These are phyloP conservation scores for Gibbula magus DNA, from an alignment of 2,888 invertebrate genomes.

Conservation along the genomic window DNA sequence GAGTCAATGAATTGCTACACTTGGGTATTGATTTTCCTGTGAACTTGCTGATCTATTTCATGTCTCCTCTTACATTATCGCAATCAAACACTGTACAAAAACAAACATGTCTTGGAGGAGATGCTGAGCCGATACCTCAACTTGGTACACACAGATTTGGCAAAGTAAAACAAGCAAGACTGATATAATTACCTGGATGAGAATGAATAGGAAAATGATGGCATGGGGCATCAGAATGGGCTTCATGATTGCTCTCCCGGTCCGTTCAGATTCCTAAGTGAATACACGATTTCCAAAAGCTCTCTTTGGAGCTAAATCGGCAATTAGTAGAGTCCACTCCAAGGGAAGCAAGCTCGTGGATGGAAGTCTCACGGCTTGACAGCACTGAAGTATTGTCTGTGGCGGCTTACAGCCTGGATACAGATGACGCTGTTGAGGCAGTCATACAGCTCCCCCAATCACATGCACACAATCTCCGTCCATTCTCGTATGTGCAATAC, in stretches of 20 bases:
- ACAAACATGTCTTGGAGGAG: no score
- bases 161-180: no score
- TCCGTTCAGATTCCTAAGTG: no score
- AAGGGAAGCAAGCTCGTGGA: not conserved
- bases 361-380: not conserved
- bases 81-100: no score
- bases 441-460: no score
- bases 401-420: not conserved
- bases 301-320: constrained; percentile 8
- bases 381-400: constrained; percentile 11
- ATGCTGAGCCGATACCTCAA: no score
- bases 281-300: constrained; percentile 4
- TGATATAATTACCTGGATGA: constrained; percentile 4
- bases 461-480: no score
- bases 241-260: no score
- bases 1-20: not conserved
- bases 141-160: no score
- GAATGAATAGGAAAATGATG: constrained; percentile 14
- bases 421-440: no score
- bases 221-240: not conserved
- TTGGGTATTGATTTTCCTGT: not conserved
- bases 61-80: not conserved
- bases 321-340: constrained; percentile 15
- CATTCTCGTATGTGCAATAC: no score
- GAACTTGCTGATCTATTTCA: not conserved